Evolutionary conservation across 2,797 vertebrate species (phyloP), one percentile per base, ranked within the genome.

Genomic region (Sebastes paucispinis): DNA sequence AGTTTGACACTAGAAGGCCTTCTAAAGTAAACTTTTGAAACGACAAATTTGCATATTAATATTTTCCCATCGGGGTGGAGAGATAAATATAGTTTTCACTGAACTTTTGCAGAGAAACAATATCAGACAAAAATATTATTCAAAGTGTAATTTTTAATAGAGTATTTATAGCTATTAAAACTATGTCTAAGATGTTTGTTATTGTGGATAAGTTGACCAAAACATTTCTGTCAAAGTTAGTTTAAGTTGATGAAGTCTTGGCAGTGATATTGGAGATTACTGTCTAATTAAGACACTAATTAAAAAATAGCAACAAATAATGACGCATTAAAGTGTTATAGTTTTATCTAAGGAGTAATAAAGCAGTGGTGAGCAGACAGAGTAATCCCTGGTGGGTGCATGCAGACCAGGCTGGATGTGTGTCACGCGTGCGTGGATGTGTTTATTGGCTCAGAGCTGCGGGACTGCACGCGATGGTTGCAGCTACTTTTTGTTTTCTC

Each of bases 391-490:
- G 36, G 12, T 39, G 14, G 16, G 22, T 24, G 24, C 27, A 20
- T 24, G 18, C 27, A 20, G 43, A 24, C 36, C 29, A 7, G 34
- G 36, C 36, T 39, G 36, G 36, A 39, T 8, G 3, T 11, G 31
- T 69, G 66, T 72, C 70, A 59, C 59, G 57, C 43, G 39, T 14
- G 80, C 27, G 34, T 27, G 69, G 58, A 27, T 24, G 73, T 60
- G 75, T 78, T 74, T 69, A 64, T 82, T 82, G 83, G 76, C 75
- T 81, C 20, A 57, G 5, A 59, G 68, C 25, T 52, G 69, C 50
- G 29, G 12, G 9, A 11, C 65, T 79, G 79, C 90, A 87, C 86
- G 81, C 87, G 69, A 84, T 85, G 77, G 7, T 77, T 79, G 80
- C 81, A 70, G 75, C 64, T 77, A 11, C 11, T 73, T 81, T 60